phyloP scores from a whole-genome alignment of 1,140 invertebrate species.

The Atta texana region DNA sequence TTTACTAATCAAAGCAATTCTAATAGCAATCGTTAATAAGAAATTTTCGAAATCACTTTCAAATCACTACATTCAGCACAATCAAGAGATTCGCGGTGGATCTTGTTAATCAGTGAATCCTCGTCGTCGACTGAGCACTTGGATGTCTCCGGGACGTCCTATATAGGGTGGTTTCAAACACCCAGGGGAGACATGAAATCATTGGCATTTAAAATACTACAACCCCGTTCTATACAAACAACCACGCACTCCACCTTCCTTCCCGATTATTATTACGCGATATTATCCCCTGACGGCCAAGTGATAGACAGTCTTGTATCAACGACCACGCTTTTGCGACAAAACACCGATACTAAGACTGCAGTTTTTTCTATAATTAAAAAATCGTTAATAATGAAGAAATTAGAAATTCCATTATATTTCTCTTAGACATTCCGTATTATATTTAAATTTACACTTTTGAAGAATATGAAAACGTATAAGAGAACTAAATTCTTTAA shows the following conservation, averaged over 20 bases:
- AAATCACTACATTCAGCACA: slow-evolving; percentile 63
- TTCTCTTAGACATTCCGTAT: not conserved
- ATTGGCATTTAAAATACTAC: slow-evolving; percentile 85
- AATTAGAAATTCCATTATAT: not conserved
- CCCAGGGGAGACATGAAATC: slow-evolving; percentile 84
- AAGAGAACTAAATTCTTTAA: not conserved
- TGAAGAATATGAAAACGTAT: not conserved
- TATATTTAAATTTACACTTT: not conserved
- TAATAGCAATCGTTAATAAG: not conserved
- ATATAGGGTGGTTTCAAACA: slow-evolving; percentile 75
- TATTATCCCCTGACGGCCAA: slow-evolving; percentile 71
- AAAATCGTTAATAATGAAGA: not conserved
- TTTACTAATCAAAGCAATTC: not conserved
- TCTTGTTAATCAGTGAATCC: slow-evolving; percentile 57
- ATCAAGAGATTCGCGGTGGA: not conserved
- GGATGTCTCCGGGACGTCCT: slow-evolving; percentile 66
- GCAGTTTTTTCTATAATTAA: slow-evolving; percentile 31
- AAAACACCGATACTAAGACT: not conserved
- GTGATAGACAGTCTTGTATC: slow-evolving; percentile 13
- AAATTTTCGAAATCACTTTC: slow-evolving; percentile 75
- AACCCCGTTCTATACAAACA: slow-evolving; percentile 68
- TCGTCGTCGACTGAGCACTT: slow-evolving; percentile 75
- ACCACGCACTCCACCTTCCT: slow-evolving; percentile 62
- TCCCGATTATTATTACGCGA: slow-evolving; percentile 76
- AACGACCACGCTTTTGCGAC: slow-evolving; percentile 6